Base-by-base conservation (phyloP, 2,113 vertebrate species). In the Poecilia latipinna region DNA sequence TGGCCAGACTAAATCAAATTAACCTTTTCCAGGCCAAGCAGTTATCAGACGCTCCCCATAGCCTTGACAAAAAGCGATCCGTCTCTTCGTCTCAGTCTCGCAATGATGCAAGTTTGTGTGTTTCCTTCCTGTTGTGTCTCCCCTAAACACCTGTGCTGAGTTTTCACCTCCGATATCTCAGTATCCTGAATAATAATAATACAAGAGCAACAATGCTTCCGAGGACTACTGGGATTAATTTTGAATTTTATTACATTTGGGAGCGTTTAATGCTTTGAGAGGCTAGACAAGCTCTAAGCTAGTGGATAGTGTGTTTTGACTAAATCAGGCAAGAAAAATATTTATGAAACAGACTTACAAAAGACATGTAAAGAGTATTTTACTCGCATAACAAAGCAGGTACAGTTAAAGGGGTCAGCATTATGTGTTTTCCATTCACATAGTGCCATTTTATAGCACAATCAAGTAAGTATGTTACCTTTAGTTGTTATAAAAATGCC, bases 11-110 rank as follows among this genome's bases (percentile, higher is more conserved):
- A 77, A 81, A 90, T 83, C 74, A 75, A 77, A 84, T 88, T 79
- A 85, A 86, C 88, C 88, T 91, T 86, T 82, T 78, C 68, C 57
- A 75, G 68, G 77, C 68, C 76, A 44, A 74, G 83, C 82, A 64
- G 72, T 44, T 67, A 80, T 74, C 78, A 87, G 86, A 83, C 82
- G 78, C 80, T 70, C 65, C 68, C 17, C 74, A 77, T 74, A 61
- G 67, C 70, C 19, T 17, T 32, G 3, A 75, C 26, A 64, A 33
- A 82, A 65, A 80, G 70, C 79, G 37, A 78, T 79, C 26, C 68
- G 19, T 12, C 62, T 63, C 65, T 77, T 31, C 0, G 28, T 78
- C 51, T n/a, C 54, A 0, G 31, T 33, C 26, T 61, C 35, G 29
- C 39, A 35, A 35, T 15, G 70, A 70, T 19, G 42, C 44, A 48